These are phyloP conservation scores for Simalia tracyae DNA, from an alignment of 2,797 vertebrate species.

Conservation along the genomic window DNA sequence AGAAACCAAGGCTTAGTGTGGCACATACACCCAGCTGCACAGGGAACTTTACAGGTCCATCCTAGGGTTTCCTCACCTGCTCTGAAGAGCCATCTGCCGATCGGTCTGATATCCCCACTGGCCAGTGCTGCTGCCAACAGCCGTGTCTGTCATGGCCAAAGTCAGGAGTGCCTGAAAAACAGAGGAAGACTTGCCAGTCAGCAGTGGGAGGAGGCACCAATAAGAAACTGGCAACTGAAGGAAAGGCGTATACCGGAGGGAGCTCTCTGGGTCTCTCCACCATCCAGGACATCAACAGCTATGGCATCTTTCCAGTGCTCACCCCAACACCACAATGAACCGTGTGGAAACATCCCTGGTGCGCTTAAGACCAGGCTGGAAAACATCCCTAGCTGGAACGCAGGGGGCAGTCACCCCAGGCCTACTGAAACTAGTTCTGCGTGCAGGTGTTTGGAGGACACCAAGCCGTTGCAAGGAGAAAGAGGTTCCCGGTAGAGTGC, in stretches of 20 bases:
- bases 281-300: not conserved
- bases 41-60: not conserved
- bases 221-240: not conserved
- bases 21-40: not conserved
- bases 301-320: not conserved
- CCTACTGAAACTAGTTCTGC: not conserved
- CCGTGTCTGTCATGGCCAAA: conserved; percentile 73
- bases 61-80: conserved; percentile 66
- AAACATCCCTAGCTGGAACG: not conserved
- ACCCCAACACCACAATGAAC: not conserved
- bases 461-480: not conserved
- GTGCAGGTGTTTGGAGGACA: not conserved
- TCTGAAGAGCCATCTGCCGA: conserved; percentile 71
- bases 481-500: not conserved
- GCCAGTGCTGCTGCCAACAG: conserved; percentile 71
- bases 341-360: not conserved
- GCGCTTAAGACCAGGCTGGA: not conserved
- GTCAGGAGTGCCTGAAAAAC: conserved; percentile 6
- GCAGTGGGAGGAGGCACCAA: not conserved
- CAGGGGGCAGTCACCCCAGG: not conserved
- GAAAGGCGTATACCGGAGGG: too few species aligned
- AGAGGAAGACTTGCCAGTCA: not conserved
- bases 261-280: not conserved
- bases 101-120: conserved; percentile 78
- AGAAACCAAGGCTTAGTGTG: not conserved